Evolutionary conservation across 2,797 vertebrate species (phyloP).

Genomic region (Betta splendens): DNA sequence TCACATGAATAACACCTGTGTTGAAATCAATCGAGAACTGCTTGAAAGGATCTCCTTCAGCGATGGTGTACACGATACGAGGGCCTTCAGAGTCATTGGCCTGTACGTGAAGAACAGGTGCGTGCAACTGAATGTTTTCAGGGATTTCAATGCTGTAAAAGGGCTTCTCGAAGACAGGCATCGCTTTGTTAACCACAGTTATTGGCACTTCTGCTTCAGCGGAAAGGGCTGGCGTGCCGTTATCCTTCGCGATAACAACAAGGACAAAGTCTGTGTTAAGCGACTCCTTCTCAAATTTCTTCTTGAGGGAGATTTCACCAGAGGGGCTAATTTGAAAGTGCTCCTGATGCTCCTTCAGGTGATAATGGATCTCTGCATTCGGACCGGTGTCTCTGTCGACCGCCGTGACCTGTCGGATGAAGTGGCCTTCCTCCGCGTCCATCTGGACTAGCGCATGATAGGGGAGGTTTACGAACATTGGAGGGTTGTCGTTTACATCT

Average conservation of each 20-base stretch:
- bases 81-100: constrained; percentile 95
- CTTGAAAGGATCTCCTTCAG: constrained; percentile 93
- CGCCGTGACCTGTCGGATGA: constrained; percentile 89
- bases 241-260: constrained; percentile 88
- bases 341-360: constrained; percentile 87
- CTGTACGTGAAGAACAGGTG: constrained; percentile 92
- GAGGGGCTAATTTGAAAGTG: constrained; percentile 87
- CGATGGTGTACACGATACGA: constrained; percentile 94
- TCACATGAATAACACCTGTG: constrained; percentile 92
- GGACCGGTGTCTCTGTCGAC: constrained; percentile 88
- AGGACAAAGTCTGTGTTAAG: constrained; percentile 89
- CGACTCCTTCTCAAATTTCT: constrained; percentile 87
- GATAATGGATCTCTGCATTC: constrained; percentile 89
- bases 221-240: constrained; percentile 88
- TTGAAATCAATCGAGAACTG: constrained; percentile 97
- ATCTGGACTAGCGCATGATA: constrained; percentile 93
- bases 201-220: constrained; percentile 88
- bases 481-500: constrained; percentile 93
- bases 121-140: constrained; percentile 90
- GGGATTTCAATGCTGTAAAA: constrained; percentile 97
- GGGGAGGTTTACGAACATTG: constrained; percentile 93
- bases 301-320: constrained; percentile 91
- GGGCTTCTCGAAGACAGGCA: constrained; percentile 94
- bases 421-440: constrained; percentile 86
- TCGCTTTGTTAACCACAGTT: constrained; percentile 93